Percentiles rank a stretch among this genome's conserved stretches.
phyloP scores from a whole-genome alignment of 1,140 invertebrate species.

The Drosophila athabasca region DNA sequence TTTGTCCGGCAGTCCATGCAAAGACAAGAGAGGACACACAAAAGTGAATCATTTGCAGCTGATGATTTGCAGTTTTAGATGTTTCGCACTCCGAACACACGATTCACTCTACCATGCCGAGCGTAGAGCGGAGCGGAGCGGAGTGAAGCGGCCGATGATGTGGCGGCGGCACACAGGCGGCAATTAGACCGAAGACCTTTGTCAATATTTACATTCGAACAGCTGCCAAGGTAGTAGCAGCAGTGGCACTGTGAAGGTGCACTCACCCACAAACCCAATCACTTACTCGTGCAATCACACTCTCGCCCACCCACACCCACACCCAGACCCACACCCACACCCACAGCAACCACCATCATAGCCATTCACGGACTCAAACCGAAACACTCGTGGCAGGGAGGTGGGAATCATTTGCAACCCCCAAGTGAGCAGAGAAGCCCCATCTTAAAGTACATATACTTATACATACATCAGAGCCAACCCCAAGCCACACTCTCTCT shows the following conservation, averaged over 20 bases:
- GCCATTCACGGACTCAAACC: neutral
- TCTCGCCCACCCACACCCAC: neutral
- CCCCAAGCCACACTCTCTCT: no score
- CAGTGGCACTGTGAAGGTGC: slow-evolving; percentile 2
- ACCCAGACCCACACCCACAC: neutral
- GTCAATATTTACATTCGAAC: slow-evolving; percentile 60
- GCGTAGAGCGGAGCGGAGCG: no score
- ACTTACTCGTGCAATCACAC: neutral
- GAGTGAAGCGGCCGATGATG: no score
- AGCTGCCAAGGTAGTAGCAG: slow-evolving; percentile 43
- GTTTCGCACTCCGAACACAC: no score
- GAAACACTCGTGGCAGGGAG: no score
- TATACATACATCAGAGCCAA: no score
- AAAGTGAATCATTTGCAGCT: no score
- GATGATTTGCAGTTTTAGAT: no score
- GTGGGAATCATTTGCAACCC: slow-evolving; percentile 45
- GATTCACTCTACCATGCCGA: no score
- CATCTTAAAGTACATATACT: neutral
- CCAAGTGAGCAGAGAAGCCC: slow-evolving; percentile 3
- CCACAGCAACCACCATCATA: neutral
- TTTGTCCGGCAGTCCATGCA: no score
- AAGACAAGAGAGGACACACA: no score
- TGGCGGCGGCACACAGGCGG: slow-evolving; percentile 2
- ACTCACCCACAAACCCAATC: neutral
- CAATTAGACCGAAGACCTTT: slow-evolving; percentile 37